Base-by-base conservation (phyloP, 2,113 vertebrate genomes). In the Corythaixoides concolor region DNA sequence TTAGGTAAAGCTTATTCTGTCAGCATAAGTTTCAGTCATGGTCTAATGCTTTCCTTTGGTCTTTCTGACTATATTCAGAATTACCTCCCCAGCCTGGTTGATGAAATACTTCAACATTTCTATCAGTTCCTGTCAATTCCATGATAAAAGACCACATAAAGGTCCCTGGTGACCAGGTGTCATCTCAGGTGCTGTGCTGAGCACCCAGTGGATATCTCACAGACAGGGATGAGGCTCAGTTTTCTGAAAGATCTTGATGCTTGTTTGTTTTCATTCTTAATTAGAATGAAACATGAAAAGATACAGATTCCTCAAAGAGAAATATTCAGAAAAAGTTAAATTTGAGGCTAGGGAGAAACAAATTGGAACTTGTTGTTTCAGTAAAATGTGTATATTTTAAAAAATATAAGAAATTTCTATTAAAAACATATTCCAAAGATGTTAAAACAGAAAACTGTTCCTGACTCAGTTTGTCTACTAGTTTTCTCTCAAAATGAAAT, bases 181-280 rank as follows among this genome's bases (percentile, higher is more conserved):
- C 28, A 1, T 6, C 20, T 3, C 88, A 45, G 81, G 66, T 6
- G 30, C 75, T 53, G 47, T 2, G 1, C 43, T 21, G 79, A 52
- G 16, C 41, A 8, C 22, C 32, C 63, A 5, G 39, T 0, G 43
- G 45, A 4, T 32, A 22, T 6, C 50, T 12, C 49, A 27, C 55
- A 24, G 21, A 1, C 3, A 9, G 32, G 32, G 7, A 23, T 2
- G 5, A 60, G 43, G n/a, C 19, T 47, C 10, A 0, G 22, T 16
- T 32, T 60, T 27, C 39, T 28, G 9, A 66, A 26, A 66, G 33
- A 30, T 15, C 27, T 33, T 11, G 5, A 12, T 26, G 23, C 12
- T 58, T n/a, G 15, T 15, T 58, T n/a, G 15, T n/a, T 74, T 85
- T 60, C 23, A 37, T 24, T 33, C 23, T n/a, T 49, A 56, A 56